These are phyloP conservation scores for Diarsia dahlii DNA, from an alignment of 2,888 invertebrate genomes.

Conservation along the genomic window DNA sequence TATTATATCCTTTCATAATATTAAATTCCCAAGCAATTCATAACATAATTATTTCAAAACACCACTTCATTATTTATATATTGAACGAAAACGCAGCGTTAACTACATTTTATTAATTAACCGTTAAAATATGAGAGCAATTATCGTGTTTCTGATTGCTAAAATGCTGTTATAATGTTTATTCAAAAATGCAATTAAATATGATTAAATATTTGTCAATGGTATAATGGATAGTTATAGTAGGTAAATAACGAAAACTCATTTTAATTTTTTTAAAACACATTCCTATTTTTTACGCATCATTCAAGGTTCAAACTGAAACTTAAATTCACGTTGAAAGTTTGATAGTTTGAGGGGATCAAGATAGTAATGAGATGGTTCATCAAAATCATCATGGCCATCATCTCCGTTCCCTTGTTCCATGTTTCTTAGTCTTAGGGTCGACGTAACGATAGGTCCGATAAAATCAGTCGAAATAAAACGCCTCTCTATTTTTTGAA, in stretches of 20 bases:
- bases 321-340: not conserved
- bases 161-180: conserved; percentile 23
- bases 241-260: not conserved
- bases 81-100: conserved; percentile 11
- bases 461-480: not conserved
- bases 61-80: conserved; percentile 15
- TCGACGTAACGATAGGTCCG: too few relatives aligned
- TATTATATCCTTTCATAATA: not conserved
- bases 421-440: too few relatives aligned
- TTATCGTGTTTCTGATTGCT: conserved; percentile 25
- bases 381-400: too few relatives aligned
- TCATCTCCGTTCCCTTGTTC: too few relatives aligned
- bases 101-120: conserved; percentile 45
- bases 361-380: not conserved
- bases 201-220: too few relatives aligned
- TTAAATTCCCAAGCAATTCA: not conserved
- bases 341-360: not conserved
- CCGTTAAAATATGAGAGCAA: conserved; percentile 39
- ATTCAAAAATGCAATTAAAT: not conserved
- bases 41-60: not conserved
- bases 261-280: not conserved
- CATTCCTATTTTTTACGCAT: not conserved
- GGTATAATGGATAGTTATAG: too few relatives aligned
- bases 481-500: not conserved
- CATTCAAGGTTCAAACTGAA: too few relatives aligned